Base-by-base conservation (phyloP, 2,797 vertebrate species). In the Xiphorhynchus erythropygius region DNA sequence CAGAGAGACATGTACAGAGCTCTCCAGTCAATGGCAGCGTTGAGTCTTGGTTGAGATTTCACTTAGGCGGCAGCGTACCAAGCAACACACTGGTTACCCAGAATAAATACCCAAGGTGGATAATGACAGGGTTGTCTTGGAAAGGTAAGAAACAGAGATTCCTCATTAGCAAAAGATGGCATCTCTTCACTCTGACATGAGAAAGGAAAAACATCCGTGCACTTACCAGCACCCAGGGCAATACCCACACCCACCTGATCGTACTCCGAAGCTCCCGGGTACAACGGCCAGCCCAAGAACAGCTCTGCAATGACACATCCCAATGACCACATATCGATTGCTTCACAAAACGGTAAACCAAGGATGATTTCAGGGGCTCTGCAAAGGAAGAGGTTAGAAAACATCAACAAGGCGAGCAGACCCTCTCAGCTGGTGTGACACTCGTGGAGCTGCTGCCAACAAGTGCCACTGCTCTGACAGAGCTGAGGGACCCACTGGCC, bases 291-390 rank as follows among this genome's bases (percentile, higher is more conserved):
- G 87, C 99, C 99, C 96, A 99, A 98, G 96, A 99, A 99, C 95
- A 99, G 98, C 97, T 99, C 99, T 7, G 99, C 99, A 63, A 99
- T 99, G 96, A 99, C 99, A 88, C 99, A 99, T 95, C 99, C 99
- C 95, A 99, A 97, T 6, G 99, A 99, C 99, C 99, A 99, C 99
- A 99, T 99, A 97, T 99, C 99, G 57, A 99, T 99, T 67, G 99
- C 99, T 97, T 99, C 99, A 50, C 99, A 99, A 97, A 99, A 99
- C 0, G 99, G 99, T 97, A 99, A 98, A 94, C 99, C 99, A 9
- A 99, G 98, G 97, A 99, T 99, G 98, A 99, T 99, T 98, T 99
- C 99, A 8, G 99, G 99, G 97, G 99, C 99, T 97, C 99, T 99
- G 97, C 4, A 85, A 39, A 84, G 71, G 73, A 95, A 64, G 5